These are phyloP conservation scores for Hyperoplus immaculatus DNA, from an alignment of 2,797 vertebrate genomes.

Conservation along the genomic window DNA sequence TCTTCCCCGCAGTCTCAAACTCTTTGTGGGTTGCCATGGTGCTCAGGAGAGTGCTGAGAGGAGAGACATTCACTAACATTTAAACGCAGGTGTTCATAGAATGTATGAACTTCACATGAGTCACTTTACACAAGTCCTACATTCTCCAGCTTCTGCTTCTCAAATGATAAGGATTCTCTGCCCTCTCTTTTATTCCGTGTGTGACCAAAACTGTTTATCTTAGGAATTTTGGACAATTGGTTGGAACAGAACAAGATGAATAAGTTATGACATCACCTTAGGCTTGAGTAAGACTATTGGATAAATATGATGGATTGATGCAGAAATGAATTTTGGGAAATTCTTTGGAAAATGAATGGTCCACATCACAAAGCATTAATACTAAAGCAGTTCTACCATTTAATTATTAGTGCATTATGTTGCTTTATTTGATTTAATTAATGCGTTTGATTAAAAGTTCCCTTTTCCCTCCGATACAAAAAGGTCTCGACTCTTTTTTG, in stretches of 20 bases:
- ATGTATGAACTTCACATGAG: neutral
- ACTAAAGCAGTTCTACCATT: neutral
- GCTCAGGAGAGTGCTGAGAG: constrained; percentile 45
- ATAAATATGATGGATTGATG: constrained; percentile 2
- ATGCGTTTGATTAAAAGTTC: neutral
- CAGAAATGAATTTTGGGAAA: neutral
- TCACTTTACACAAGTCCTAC: no score
- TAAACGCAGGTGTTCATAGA: neutral
- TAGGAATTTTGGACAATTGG: neutral
- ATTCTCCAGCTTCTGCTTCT: neutral
- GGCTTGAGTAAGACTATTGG: neutral
- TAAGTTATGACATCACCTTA: neutral
- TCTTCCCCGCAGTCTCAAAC: constrained; percentile 90
- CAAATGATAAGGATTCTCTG: neutral
- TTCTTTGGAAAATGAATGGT: neutral
- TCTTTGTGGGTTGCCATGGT: constrained; percentile 86
- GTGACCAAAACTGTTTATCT: neutral
- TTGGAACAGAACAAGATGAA: neutral
- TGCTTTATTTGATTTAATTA: neutral
- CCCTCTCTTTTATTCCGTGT: neutral
- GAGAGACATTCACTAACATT: neutral
- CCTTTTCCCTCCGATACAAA: neutral
- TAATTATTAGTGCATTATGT: neutral
- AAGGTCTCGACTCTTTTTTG: no score
- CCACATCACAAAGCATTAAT: neutral